A percentile compares a stretch with the other conserved stretches of the same genome.
Conservation (phyloP, 2,888 invertebrate species). For the Epinotia brunnichana region DNA sequence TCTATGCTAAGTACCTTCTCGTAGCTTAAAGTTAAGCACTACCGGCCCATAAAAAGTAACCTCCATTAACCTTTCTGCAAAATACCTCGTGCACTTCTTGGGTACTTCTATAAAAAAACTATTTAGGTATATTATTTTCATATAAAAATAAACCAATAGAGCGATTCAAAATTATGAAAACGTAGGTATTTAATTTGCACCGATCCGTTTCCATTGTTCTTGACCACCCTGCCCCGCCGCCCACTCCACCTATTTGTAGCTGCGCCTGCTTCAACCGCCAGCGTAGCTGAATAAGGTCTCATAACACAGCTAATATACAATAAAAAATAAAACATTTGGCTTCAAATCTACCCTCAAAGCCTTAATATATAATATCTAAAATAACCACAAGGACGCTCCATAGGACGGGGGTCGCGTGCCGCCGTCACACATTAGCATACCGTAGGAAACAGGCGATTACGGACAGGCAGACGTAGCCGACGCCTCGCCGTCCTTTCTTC, state of each 20-base stretch:
- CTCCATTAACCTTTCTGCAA: background rate
- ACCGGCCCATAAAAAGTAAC: background rate
- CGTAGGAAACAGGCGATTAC: constrained; percentile 73
- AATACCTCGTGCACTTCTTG: background rate
- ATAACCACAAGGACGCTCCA: constrained; percentile 40
- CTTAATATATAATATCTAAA: constrained; percentile 34
- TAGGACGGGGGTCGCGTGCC: constrained; percentile 68
- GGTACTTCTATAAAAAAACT: no score
- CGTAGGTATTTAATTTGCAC: no score
- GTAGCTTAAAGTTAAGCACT: background rate
- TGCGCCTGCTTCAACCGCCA: no score
- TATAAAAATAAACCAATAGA: no score
- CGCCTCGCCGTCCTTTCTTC: constrained; percentile 52
- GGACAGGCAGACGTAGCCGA: constrained; percentile 65
- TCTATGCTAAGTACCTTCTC: background rate
- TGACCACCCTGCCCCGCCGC: no score
- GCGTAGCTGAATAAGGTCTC: no score
- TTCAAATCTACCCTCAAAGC: constrained; percentile 24
- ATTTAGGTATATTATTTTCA: no score
- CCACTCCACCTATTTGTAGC: no score
- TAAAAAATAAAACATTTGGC: background rate
- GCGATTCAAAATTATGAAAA: no score
- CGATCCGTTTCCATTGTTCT: no score
- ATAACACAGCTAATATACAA: no score
- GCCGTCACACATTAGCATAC: constrained; percentile 68